Evolutionary conservation across 2,888 invertebrate species (phyloP), one percentile per base, ranked within the genome.

Genomic region (Automeris io): DNA sequence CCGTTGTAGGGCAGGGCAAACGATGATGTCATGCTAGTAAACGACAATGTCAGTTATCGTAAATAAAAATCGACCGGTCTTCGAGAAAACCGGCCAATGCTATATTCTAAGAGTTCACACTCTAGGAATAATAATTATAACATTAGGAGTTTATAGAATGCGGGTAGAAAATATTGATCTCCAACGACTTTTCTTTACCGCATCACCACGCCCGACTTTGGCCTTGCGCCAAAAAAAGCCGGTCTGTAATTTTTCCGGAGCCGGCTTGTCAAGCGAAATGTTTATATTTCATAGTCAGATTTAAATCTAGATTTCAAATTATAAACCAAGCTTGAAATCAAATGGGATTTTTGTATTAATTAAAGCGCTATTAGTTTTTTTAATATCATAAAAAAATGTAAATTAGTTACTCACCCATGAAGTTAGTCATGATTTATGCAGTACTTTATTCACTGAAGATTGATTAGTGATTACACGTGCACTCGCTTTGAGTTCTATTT

Each of bases 151-250:
- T 16, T 8, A 26, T 23, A 23, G n/a, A 31, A 3, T 22, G 9
- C 18, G 12, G 13, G 2, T 41, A 18, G 24, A 35, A 19, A 40
- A 33, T 18, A 40, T 40, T 37, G 40, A 40, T 64, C 55, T 40
- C 9, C 49, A 50, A 55, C 42, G 47, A 53, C 61, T 51, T 61
- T 52, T 54, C 47, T 51, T 47, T 49, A 56, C 56, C 46, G 60
- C 51, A 54, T 39, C 47, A 67, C 73, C 73, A 70, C 77, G 55
- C 75, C 78, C 70, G 54, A 21, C 22, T 44, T 61, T 83, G 82
- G 81, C 72, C 47, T 54, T 47, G 52, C 38, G 79, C 82, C 83
- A 82, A 63, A 55, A 68, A 66, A 69, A 70, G 65, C 73, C 71
- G 70, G 67, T 61, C 60, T 49, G 49, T 53, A 49, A 62, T 69